These are phyloP conservation scores for Petromus typicus DNA, from an alignment of 2,113 vertebrate genomes.

Conservation along the genomic window DNA sequence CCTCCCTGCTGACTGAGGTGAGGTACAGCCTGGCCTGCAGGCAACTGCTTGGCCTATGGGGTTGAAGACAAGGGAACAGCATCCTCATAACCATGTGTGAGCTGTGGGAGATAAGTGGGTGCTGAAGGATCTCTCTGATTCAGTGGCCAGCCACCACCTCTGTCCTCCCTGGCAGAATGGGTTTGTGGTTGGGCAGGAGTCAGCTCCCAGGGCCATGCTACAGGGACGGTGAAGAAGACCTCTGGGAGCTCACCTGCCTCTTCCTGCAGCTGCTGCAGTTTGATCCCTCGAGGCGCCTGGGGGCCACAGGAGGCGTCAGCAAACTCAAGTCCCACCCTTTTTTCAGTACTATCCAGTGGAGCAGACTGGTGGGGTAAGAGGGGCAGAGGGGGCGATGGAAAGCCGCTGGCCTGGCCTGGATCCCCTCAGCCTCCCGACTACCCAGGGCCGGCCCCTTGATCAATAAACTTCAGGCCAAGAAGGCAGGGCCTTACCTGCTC, in stretches of 20 bases:
- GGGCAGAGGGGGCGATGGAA: background rate
- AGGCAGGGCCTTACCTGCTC: background rate
- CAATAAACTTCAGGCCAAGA: background rate
- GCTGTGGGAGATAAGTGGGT: background rate
- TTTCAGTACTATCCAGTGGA: constrained; percentile 93
- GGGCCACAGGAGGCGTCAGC: constrained; percentile 89
- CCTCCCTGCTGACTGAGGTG: constrained; percentile 95
- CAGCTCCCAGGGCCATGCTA: no score
- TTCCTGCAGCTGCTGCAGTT: constrained; percentile 93
- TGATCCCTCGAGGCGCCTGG: constrained; percentile 92
- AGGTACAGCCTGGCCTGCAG: constrained; percentile 33
- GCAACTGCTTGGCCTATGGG: accelerated
- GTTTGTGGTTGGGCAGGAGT: accelerated
- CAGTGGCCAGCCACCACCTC: background rate
- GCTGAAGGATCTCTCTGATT: background rate
- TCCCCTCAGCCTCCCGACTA: background rate
- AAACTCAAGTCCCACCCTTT: constrained; percentile 97
- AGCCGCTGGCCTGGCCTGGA: background rate
- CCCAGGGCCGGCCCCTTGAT: background rate
- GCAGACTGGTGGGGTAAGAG: constrained; percentile 89
- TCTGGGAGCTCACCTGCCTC: background rate
- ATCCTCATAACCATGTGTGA: background rate
- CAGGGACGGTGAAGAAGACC: background rate
- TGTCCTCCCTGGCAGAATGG: background rate
- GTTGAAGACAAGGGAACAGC: background rate